Conservation (phyloP, 2,113 vertebrate genomes). For the Oryzias celebensis region DNA sequence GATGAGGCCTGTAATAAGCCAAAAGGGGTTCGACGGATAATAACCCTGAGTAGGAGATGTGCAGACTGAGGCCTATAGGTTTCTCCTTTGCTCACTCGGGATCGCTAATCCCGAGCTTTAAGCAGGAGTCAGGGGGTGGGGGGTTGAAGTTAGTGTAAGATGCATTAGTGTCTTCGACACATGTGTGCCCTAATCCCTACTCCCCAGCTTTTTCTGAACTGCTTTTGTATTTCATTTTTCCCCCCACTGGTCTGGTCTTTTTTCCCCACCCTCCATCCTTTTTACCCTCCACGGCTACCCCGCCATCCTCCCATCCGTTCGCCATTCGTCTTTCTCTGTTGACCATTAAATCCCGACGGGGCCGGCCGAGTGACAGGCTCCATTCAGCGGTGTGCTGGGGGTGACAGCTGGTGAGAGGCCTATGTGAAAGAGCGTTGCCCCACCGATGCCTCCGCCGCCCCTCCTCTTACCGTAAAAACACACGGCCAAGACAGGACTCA, state of each 20-base stretch:
- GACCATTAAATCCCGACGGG: constrained; percentile 91
- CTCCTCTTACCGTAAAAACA: constrained; percentile 12
- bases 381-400: constrained; percentile 91
- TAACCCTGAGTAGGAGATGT: constrained; percentile 39
- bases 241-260: constrained; percentile 60
- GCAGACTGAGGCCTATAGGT: constrained; percentile 42
- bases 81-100: constrained; percentile 45
- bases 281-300: constrained; percentile 60
- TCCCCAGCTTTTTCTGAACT: constrained; percentile 67
- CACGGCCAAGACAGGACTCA: constrained; percentile 6
- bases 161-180: constrained; percentile 91
- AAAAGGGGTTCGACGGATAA: constrained; percentile 67
- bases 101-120: constrained; percentile 87
- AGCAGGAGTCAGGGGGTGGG: constrained; percentile 10
- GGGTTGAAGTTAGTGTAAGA: constrained; percentile 85
- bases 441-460: constrained; percentile 42
- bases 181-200: constrained; percentile 89
- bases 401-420: constrained; percentile 95
- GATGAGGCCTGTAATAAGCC: constrained; percentile 79
- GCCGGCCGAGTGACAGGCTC: constrained; percentile 89
- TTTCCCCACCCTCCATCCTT: constrained; percentile 57
- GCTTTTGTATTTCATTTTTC: constrained; percentile 61
- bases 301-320: not conserved
- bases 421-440: constrained; percentile 83
- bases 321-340: constrained; percentile 25